Conservation (phyloP, 2,113 vertebrate species). For the Prionailurus viverrinus region DNA sequence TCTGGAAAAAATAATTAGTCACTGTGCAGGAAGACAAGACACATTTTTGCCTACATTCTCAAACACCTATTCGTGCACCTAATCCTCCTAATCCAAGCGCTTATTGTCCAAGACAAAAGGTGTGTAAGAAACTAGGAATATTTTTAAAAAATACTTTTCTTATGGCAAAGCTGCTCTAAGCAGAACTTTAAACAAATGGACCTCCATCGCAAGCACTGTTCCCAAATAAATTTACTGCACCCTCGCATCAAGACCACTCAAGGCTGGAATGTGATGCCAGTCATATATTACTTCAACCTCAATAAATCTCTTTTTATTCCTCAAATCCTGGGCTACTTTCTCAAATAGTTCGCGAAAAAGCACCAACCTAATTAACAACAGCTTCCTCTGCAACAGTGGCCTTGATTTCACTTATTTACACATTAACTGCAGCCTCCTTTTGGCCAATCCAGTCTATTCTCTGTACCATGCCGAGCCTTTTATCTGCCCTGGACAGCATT, state of each 20-base stretch:
- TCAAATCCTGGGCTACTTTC: constrained; percentile 82
- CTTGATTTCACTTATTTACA: constrained; percentile 94
- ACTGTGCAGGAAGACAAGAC: neutral
- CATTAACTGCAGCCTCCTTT: constrained; percentile 91
- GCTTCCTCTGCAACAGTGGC: constrained; percentile 89
- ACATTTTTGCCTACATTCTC: constrained; percentile 20
- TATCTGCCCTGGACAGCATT: constrained; percentile 93
- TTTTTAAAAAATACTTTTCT: neutral
- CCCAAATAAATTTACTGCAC: constrained; percentile 83
- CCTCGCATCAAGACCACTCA: constrained; percentile 79
- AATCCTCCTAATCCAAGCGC: constrained; percentile 23
- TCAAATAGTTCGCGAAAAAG: constrained; percentile 88
- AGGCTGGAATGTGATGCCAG: constrained; percentile 77
- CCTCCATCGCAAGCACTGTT: constrained; percentile 69
- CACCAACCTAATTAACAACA: constrained; percentile 91
- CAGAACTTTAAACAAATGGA: constrained; percentile 82
- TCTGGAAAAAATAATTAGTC: constrained; percentile 17
- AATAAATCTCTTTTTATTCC: constrained; percentile 85
- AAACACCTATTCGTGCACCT: neutral
- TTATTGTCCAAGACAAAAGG: neutral
- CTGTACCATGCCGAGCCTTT: constrained; percentile 88
- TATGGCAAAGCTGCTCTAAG: constrained; percentile 69
- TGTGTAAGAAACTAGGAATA: neutral
- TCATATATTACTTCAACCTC: constrained; percentile 82
- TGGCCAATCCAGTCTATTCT: constrained; percentile 90